Conservation (phyloP, 2,888 invertebrate species). For the Crocallis elinguaria region DNA sequence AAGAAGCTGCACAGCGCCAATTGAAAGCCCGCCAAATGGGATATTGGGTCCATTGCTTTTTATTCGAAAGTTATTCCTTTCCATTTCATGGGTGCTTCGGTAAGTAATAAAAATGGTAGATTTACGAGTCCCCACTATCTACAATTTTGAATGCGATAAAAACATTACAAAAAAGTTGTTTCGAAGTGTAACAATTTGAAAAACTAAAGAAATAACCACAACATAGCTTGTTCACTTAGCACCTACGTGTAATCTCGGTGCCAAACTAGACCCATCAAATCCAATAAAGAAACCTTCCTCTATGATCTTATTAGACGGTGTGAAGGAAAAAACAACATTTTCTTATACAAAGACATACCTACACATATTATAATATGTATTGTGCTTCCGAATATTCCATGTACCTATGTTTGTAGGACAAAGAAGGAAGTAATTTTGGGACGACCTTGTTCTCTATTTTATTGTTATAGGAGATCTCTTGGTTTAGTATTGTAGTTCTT, state of each 20-base stretch:
- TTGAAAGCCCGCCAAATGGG: slow-evolving; percentile 13
- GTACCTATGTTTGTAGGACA: neutral
- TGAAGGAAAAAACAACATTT: neutral
- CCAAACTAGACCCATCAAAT: neutral
- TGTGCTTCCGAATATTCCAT: neutral
- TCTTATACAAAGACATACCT: neutral
- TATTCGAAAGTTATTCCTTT: slow-evolving; percentile 17
- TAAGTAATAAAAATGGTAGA: neutral
- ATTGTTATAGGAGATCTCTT: too few species aligned
- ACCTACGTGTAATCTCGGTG: neutral
- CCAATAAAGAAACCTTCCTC: slow-evolving; percentile 8
- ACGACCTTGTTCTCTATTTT: neutral
- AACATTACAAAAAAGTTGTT: too few species aligned
- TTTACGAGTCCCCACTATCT: too few species aligned
- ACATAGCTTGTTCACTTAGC: too few species aligned
- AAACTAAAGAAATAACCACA: too few species aligned
- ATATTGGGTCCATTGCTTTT: slow-evolving; percentile 12
- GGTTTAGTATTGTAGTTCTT: too few species aligned
- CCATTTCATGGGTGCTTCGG: neutral
- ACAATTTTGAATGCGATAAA: too few species aligned
- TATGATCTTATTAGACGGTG: slow-evolving; percentile 10
- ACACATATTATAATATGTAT: neutral
- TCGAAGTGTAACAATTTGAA: too few species aligned
- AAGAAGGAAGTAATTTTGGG: neutral
- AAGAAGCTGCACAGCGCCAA: slow-evolving; percentile 9